These are phyloP conservation scores for Thamnophis sirtalis DNA, from an alignment of 2,113 vertebrate species.

Conservation along the genomic window DNA sequence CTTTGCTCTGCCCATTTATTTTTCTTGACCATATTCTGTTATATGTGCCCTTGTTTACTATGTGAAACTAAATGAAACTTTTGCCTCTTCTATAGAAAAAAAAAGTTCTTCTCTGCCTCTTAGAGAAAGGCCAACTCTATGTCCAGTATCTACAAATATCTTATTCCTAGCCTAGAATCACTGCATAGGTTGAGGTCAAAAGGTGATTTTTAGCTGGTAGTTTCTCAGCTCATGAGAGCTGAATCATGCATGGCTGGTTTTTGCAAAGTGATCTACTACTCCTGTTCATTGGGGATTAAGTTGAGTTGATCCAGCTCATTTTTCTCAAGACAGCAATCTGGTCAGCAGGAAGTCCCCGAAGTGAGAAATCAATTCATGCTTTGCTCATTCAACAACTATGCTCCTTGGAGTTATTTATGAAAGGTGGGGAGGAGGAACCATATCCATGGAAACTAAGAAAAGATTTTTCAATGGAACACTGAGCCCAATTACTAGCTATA, in stretches of 20 bases:
- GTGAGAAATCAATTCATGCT: slow-evolving; percentile 36
- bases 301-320: slow-evolving; percentile 59
- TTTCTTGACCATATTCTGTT: background rate
- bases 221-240: slow-evolving; percentile 58
- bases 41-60: background rate
- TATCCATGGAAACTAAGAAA: slow-evolving; percentile 43
- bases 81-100: background rate
- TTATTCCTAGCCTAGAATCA: slow-evolving; percentile 48
- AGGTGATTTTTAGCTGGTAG: slow-evolving; percentile 56
- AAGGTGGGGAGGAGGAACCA: slow-evolving; percentile 42
- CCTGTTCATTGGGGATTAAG: slow-evolving; percentile 56
- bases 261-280: slow-evolving; percentile 65
- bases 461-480: slow-evolving; percentile 9
- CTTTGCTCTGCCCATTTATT: background rate
- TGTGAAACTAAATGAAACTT: background rate
- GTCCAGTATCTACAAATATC: slow-evolving; percentile 9
- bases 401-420: slow-evolving; percentile 23
- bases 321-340: slow-evolving; percentile 58
- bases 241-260: slow-evolving; percentile 65
- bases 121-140: background rate
- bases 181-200: slow-evolving; percentile 58
- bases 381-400: slow-evolving; percentile 67
- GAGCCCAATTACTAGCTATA: background rate
- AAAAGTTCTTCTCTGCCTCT: background rate
- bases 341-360: slow-evolving; percentile 56